Base-by-base conservation (phyloP, 1,140 invertebrate species). In the Stenopsyche tienmushanensis region DNA sequence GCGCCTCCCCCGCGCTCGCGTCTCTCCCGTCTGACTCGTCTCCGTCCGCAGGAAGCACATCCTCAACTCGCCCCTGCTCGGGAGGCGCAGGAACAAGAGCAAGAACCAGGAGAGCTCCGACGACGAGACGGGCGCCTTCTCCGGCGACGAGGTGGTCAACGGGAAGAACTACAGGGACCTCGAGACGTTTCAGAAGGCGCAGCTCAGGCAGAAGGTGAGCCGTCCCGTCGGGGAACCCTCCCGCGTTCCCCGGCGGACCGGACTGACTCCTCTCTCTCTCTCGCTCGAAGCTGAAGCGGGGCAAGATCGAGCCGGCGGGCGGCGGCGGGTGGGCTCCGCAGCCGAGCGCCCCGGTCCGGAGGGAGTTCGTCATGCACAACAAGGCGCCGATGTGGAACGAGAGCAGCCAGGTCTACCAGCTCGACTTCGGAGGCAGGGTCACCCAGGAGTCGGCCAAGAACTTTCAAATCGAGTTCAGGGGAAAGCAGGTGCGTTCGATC, bases 361-460 rank as follows among this genome's bases (percentile, higher is more conserved):
- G 87, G 21, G 91, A 96, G 77, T 93, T 98, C 75, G 87, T 96
- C 15, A 96, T 99, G 93, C 93, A 98, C 76, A 99, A 99, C 78
- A 99, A 99, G 79, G 96, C 96, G 34, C 97, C 97, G 2, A 93
- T 99, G 86, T 99, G 97, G 97, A 99, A 99, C 79, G 97, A 99
- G 78, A 93, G 93, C 75, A 97, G 93, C 75, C 97, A 99, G 79
- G 97, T 99, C 3, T 99, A 99, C 81, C 97, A 99, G 75, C 82
- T 99, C 15, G 97, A 99, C 80, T 99, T 99, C 83, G 97, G 97
- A n/a, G 97, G 97, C 10, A 83, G 97, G 72, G 97, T 99, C 20
- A 99, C 97, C 0, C 97, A 99, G 76, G 97, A 99, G 77, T 98
- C 96, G 2, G 97, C 97, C 1, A 99, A 99, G 79, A 99, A 99